Evolutionary conservation across 2,888 invertebrate species (phyloP), one percentile per base, ranked within the genome.

Genomic region (Steinernema scapterisci): DNA sequence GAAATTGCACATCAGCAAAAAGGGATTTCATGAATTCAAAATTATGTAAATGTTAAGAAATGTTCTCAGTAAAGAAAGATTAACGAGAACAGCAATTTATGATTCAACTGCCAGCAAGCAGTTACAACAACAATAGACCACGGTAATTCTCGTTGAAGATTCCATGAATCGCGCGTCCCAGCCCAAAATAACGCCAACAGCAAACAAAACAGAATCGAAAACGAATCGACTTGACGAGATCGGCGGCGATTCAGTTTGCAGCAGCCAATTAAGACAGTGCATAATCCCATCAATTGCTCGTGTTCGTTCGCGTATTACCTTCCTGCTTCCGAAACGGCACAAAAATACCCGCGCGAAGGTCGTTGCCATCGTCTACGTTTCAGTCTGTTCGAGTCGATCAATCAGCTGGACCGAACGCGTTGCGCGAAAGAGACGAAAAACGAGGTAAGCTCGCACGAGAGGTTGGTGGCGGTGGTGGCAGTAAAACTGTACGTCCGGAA

Each of bases 301-400:
- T 63, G 63, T 63, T 63, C 38, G 63, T 63, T 63, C 38, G 21
- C 27, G 63, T 6, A 63, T 63, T 63, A 63, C 63, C 63, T 63
- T 63, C 54, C 54, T n/a, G 13, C 48, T 63, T 3, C 16, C 31
- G 63, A 25, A 31, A 63, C 63, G 63, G 63, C 63, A 63, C 63
- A 7, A 63, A 38, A 63, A 63, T 31, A 31, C 27, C 27, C 63
- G 31, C 2, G 31, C 63, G 38, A 63, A 63, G 63, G 63, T 63
- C 63, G 63, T 16, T 25, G 63, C 19, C 48, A 13, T 25, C 25
- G 25, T 63, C 63, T 63, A 27, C 63, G 25, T 63, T 27, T 63
- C 63, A 63, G 63, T 25, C 63, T 63, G 63, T 5, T 63, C 38
- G 31, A 11, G 63, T 31, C 63, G 63, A 63, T 63, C 63, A 63